Conservation (phyloP, 1,140 invertebrate species). For the Thalassaphorura encarpata region DNA sequence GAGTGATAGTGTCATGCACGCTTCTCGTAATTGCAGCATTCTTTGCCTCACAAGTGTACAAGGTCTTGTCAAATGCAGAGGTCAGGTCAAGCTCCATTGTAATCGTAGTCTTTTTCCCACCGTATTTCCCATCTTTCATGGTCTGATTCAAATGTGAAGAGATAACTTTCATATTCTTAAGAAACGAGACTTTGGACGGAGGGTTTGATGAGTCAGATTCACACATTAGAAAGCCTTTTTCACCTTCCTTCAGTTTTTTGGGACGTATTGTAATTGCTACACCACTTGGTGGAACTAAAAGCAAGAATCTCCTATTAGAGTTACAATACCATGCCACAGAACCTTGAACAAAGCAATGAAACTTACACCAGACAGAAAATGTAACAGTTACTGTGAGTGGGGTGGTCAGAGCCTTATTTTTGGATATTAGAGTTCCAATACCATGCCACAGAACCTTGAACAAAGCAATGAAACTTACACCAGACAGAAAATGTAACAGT, state of each 20-base stretch:
- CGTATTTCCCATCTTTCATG: slow-evolving; percentile 59
- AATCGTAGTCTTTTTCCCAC: slow-evolving; percentile 72
- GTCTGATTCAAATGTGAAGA: slow-evolving; percentile 57
- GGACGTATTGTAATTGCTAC: slow-evolving; percentile 74
- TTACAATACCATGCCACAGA: no score
- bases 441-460: no score
- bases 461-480: no score
- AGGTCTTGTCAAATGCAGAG: slow-evolving; percentile 70
- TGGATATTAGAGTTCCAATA: no score
- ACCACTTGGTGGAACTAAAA: slow-evolving; percentile 71
- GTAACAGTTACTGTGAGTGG: slow-evolving; percentile 71
- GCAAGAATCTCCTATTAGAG: slow-evolving; percentile 11
- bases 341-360: no score
- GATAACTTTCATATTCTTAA: slow-evolving; percentile 69
- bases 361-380: slow-evolving; percentile 86
- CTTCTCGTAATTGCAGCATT: slow-evolving; percentile 73
- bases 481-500: slow-evolving; percentile 72
- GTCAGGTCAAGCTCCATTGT: slow-evolving; percentile 72
- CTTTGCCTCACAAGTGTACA: slow-evolving; percentile 88
- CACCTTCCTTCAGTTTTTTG: slow-evolving; percentile 61
- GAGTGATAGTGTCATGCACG: slow-evolving; percentile 71
- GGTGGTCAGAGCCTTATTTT: slow-evolving; percentile 78
- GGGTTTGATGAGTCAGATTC: slow-evolving; percentile 89
- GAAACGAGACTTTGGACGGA: slow-evolving; percentile 81
- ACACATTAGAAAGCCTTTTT: slow-evolving; percentile 68